A percentile compares a stretch with the other conserved stretches of the same genome.
Evolutionary conservation across 2,888 invertebrate genomes (phyloP).

Genomic region (Tigriopus californicus): DNA sequence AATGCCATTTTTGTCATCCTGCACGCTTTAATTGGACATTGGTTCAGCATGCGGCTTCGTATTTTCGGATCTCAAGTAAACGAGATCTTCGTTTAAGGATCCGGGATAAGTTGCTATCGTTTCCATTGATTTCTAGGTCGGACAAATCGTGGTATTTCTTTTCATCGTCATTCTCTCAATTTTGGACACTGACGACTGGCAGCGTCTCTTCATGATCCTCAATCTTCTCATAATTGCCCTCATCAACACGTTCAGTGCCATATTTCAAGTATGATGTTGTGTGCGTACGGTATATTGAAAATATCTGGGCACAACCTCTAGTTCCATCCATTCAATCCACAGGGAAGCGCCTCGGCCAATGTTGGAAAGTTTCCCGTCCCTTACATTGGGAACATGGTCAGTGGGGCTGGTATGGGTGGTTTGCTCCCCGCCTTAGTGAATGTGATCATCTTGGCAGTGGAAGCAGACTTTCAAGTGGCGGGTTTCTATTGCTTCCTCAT

Average conservation of each 20-base stretch:
- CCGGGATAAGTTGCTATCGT: no score
- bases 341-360: neutral
- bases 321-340: neutral
- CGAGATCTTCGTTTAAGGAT: neutral
- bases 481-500: neutral
- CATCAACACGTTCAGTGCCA: constrained; percentile 5
- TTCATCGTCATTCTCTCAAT: neutral
- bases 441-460: neutral
- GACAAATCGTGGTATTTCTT: neutral
- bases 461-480: neutral
- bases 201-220: neutral
- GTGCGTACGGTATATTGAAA: neutral
- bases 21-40: neutral
- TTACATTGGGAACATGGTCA: neutral
- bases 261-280: neutral
- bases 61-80: neutral
- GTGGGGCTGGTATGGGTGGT: neutral
- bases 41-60: neutral
- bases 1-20: neutral
- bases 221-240: neutral
- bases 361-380: neutral
- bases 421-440: neutral
- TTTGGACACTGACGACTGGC: neutral
- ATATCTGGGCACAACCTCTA: no score
- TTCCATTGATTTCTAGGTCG: neutral